Conservation (phyloP, 1,140 invertebrate species). For the Neoseiulus cucumeris region DNA sequence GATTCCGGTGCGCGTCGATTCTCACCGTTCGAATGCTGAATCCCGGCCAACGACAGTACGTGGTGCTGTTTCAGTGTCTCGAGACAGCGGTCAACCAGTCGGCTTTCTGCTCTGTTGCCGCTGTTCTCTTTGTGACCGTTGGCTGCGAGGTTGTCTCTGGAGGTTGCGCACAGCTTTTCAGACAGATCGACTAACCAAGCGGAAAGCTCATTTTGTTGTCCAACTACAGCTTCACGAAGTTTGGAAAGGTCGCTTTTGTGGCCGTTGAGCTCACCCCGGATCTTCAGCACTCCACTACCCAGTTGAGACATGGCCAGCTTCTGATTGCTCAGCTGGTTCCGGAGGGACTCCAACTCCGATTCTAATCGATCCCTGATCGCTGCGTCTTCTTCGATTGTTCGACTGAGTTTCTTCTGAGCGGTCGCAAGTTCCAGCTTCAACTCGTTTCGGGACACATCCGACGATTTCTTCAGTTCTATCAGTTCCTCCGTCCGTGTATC, state of each 20-base stretch:
- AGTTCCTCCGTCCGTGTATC: too few species aligned
- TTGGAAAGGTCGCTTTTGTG: background rate
- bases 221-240: background rate
- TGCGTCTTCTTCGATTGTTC: too few species aligned
- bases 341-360: too few species aligned
- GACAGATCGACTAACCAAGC: background rate
- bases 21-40: background rate
- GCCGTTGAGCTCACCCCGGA: background rate
- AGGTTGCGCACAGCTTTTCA: background rate
- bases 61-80: background rate
- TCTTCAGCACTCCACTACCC: slow-evolving; percentile 4
- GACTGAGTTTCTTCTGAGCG: too few species aligned
- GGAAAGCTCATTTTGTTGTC: background rate
- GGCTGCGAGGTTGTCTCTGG: background rate
- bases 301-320: background rate
- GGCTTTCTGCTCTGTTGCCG: background rate
- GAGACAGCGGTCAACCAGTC: background rate
- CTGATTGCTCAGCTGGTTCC: background rate
- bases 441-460: too few species aligned
- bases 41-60: background rate
- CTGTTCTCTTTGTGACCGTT: background rate
- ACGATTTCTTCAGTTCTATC: too few species aligned
- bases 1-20: background rate
- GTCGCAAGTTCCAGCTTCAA: too few species aligned
- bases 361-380: too few species aligned